Conservation (phyloP, 1,140 invertebrate genomes). For the Akabosia matsudoensis region DNA sequence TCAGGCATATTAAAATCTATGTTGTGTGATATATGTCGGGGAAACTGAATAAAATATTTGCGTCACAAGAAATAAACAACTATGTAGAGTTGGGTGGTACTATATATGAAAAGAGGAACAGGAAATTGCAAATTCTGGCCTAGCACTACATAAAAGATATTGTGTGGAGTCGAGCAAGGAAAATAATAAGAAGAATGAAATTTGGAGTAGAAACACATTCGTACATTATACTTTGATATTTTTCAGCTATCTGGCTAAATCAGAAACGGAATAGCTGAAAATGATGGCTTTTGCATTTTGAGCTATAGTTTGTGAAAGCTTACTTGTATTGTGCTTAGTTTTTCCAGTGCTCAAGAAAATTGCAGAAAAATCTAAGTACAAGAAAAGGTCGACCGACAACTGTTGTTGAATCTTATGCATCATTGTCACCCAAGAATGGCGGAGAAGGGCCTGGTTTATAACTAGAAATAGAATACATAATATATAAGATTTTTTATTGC, state of each 20-base stretch:
- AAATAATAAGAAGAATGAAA: neutral
- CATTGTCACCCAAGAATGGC: too few species aligned
- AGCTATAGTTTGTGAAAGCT: neutral
- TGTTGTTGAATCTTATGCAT: too few species aligned
- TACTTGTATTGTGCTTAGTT: neutral
- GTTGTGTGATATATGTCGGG: too few species aligned
- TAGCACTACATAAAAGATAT: neutral
- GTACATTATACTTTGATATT: neutral
- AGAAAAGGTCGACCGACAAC: too few species aligned
- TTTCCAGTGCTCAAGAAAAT: too few species aligned
- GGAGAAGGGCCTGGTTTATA: too few species aligned
- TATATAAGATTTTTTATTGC: too few species aligned
- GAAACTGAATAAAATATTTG: neutral
- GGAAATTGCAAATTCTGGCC: constrained; percentile 12
- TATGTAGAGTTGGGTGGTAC: too few species aligned
- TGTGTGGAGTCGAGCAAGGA: neutral
- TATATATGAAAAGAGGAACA: neutral
- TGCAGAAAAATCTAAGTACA: too few species aligned
- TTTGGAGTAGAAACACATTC: too few species aligned
- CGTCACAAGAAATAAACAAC: neutral
- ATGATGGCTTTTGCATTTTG: neutral
- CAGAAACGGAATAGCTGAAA: neutral
- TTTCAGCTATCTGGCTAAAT: neutral
- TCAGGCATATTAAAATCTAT: too few species aligned
- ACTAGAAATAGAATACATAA: too few species aligned